Evolutionary conservation across 2,888 invertebrate genomes (phyloP).

Genomic region (Agrypnus murinus): DNA sequence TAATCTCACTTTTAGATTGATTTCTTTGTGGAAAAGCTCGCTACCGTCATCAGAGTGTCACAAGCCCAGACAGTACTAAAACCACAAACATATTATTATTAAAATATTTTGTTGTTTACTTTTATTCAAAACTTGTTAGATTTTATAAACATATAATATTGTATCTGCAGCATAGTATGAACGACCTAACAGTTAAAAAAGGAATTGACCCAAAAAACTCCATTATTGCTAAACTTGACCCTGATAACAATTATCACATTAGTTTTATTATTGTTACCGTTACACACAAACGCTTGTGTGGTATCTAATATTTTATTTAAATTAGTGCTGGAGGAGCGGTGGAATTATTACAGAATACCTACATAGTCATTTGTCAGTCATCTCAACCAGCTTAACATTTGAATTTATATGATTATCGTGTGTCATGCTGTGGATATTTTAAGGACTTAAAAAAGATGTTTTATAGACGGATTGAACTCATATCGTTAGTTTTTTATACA

Average conservation of each 20-base stretch:
- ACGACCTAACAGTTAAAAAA: neutral
- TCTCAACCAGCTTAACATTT: slow-evolving; percentile 11
- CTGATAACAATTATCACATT: slow-evolving; percentile 44
- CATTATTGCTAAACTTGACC: slow-evolving; percentile 31
- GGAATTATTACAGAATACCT: slow-evolving; percentile 14
- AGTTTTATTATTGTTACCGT: slow-evolving; percentile 44
- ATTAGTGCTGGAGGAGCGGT: slow-evolving; percentile 30
- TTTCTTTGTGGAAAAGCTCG: neutral
- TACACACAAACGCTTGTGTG: slow-evolving; percentile 39
- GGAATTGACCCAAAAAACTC: slow-evolving; percentile 34
- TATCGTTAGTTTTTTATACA: no score
- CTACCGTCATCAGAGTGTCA: neutral
- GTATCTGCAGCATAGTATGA: no score
- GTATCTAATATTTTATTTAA: slow-evolving; percentile 39
- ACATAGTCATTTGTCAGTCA: slow-evolving; percentile 6
- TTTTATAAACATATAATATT: neutral
- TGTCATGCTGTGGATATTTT: no score
- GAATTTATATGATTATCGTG: neutral
- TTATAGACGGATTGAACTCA: no score
- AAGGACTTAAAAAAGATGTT: no score
- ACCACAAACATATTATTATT: no score
- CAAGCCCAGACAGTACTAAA: neutral
- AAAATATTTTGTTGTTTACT: no score
- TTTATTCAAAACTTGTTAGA: no score
- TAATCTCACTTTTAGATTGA: slow-evolving; percentile 37